Percentiles rank a stretch among this genome's conserved stretches.
Conservation (phyloP, 2,888 invertebrate genomes). For the Matsumyia berberina region DNA sequence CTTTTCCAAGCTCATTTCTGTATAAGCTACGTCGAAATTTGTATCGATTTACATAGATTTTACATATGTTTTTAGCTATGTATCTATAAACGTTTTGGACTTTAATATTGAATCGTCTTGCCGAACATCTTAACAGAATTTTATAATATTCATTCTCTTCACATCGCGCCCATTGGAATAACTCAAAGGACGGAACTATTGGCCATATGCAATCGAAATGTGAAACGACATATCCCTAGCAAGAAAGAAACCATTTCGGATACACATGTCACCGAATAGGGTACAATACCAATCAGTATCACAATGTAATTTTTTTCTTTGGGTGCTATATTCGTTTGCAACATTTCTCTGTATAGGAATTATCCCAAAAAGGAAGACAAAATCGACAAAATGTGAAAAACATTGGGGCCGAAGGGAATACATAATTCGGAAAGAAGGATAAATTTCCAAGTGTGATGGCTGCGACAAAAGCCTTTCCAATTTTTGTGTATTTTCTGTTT, state of each 20-base stretch:
- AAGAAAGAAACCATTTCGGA: no score
- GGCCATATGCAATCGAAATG: no score
- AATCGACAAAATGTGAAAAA: constrained; percentile 36
- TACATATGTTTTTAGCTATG: no score
- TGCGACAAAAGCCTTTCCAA: constrained; percentile 72
- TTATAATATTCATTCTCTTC: no score
- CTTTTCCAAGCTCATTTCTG: no score
- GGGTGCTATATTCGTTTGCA: constrained; percentile 2
- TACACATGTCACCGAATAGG: constrained; percentile 3
- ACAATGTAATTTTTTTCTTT: neutral
- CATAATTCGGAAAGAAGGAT: constrained; percentile 44
- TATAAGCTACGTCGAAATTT: no score
- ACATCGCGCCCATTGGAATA: no score
- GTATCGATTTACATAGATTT: no score
- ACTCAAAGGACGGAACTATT: no score
- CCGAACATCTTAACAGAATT: no score
- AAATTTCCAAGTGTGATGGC: constrained; percentile 57
- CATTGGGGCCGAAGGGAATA: constrained; percentile 50
- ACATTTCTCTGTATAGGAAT: neutral
- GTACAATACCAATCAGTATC: neutral
- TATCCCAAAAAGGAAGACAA: constrained; percentile 24
- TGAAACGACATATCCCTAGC: neutral
- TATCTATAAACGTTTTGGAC: no score
- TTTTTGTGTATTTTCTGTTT: constrained; percentile 34
- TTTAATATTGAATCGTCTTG: no score